Evolutionary conservation across 1,140 invertebrate genomes (phyloP).

Genomic region (Papilio aristodemus): DNA sequence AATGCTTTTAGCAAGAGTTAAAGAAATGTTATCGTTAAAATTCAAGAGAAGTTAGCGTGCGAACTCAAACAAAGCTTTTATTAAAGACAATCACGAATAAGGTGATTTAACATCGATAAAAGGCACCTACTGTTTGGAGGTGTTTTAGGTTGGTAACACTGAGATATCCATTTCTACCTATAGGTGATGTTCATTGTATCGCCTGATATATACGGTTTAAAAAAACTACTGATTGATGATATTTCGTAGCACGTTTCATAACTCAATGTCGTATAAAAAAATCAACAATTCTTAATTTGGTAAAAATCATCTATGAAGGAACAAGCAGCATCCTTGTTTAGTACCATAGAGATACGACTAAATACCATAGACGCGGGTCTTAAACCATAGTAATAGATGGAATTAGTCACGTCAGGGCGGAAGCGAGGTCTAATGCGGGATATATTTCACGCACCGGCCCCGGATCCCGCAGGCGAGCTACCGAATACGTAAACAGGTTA

Average conservation of each 20-base stretch:
- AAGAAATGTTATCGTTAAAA: neutral
- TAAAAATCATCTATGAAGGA: no score
- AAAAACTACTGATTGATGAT: no score
- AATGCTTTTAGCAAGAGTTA: neutral
- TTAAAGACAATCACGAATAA: neutral
- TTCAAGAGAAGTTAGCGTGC: slow-evolving; percentile 3
- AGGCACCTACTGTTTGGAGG: no score
- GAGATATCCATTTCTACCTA: no score
- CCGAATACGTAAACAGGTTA: slow-evolving; percentile 58
- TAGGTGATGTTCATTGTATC: no score
- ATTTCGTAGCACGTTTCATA: no score
- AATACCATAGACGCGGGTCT: slow-evolving; percentile 20
- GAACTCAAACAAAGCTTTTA: neutral
- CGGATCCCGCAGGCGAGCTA: slow-evolving; percentile 43
- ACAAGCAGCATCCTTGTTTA: no score
- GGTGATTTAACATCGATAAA: neutral
- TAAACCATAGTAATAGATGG: slow-evolving; percentile 29
- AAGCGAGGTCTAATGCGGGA: slow-evolving; percentile 26
- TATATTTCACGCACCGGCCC: slow-evolving; percentile 38
- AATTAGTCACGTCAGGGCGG: slow-evolving; percentile 24
- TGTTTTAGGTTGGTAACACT: no score
- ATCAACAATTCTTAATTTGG: no score
- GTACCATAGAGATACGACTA: no score
- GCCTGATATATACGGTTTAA: no score
- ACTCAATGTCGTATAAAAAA: no score